These are phyloP conservation scores for Paedocypris sp. DNA, from an alignment of 2,113 vertebrate species.

Conservation along the genomic window DNA sequence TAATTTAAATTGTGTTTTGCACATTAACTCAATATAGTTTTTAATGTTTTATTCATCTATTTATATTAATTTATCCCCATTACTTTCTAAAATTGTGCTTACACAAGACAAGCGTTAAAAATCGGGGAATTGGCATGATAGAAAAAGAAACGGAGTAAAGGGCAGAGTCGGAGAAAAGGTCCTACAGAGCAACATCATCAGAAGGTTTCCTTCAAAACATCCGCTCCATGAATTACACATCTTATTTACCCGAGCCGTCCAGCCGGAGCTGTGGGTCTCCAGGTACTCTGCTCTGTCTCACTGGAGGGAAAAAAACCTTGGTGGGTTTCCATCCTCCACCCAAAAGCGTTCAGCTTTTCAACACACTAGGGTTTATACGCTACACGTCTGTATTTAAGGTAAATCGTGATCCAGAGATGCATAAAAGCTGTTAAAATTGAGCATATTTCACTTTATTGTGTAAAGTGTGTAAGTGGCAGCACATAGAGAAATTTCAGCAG, in stretches of 20 bases:
- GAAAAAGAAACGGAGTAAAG: neutral
- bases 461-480: no score
- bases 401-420: no score
- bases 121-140: neutral
- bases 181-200: constrained; percentile 52
- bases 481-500: no score
- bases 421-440: no score
- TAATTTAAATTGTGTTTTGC: no score
- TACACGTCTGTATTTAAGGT: neutral
- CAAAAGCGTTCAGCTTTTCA: constrained; percentile 4
- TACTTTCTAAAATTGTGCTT: no score
- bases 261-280: neutral
- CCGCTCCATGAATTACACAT: constrained; percentile 63
- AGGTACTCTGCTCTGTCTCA: neutral
- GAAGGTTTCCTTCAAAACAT: constrained; percentile 71
- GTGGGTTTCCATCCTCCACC: neutral
- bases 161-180: constrained; percentile 38
- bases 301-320: neutral
- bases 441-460: no score
- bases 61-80: no score
- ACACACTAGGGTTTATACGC: constrained; percentile 40
- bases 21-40: no score
- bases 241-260: constrained; percentile 49
- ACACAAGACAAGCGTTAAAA: no score
- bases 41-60: no score